phyloP scores from a whole-genome alignment of 2,888 invertebrate species.

The Nemoura dubitans region DNA sequence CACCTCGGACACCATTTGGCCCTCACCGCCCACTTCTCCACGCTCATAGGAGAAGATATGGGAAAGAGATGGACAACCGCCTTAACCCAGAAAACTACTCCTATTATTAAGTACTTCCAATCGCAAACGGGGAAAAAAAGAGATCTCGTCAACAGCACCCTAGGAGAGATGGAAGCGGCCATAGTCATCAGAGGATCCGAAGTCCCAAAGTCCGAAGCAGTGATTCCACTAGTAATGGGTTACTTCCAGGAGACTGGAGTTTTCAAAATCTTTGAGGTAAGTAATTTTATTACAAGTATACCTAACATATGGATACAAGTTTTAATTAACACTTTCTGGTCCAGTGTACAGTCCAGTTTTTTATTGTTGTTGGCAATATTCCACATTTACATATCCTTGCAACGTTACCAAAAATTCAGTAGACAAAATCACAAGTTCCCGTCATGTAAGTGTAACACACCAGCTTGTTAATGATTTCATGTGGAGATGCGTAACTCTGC shows the following conservation, averaged over 20 bases:
- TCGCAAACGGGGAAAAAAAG: background rate
- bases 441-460: too few relatives aligned
- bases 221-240: background rate
- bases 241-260: background rate
- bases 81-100: background rate
- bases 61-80: background rate
- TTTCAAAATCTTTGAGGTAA: slow-evolving; percentile 1
- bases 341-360: too few relatives aligned
- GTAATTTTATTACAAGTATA: background rate
- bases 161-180: background rate
- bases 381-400: too few relatives aligned
- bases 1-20: background rate
- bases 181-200: background rate
- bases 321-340: too few relatives aligned
- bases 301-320: too few relatives aligned
- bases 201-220: background rate
- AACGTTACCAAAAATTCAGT: too few relatives aligned
- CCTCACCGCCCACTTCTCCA: background rate
- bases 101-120: background rate
- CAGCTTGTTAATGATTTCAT: too few relatives aligned
- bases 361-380: too few relatives aligned
- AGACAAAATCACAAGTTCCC: too few relatives aligned
- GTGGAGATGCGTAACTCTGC: too few relatives aligned
- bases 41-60: background rate
- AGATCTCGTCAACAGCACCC: background rate